phyloP scores from a whole-genome alignment of 1,140 invertebrate genomes.

The Aphelinus atriplicis region DNA sequence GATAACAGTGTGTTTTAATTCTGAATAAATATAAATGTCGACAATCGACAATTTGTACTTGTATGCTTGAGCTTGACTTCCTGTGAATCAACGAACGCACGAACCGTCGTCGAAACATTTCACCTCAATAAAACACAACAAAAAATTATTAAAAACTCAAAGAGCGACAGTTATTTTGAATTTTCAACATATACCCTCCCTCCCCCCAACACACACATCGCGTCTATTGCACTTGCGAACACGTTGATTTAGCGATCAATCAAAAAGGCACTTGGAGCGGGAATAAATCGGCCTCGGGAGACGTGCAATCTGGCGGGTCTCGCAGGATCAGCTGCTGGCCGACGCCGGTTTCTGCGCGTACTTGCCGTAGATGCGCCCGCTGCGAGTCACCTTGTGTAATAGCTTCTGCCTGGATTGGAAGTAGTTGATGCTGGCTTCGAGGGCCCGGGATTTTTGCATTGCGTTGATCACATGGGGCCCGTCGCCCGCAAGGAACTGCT shows the following conservation, averaged over 20 bases:
- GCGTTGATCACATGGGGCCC: slow-evolving; percentile 50
- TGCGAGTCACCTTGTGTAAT: slow-evolving; percentile 59
- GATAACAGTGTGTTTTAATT: too few species aligned
- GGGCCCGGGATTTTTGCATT: slow-evolving; percentile 47
- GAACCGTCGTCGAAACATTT: too few species aligned
- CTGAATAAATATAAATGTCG: too few species aligned
- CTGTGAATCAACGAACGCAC: too few species aligned
- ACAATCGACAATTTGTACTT: too few species aligned
- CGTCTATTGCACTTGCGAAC: too few species aligned
- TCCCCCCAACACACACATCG: too few species aligned
- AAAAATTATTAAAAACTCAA: too few species aligned
- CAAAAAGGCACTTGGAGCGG: slow-evolving; percentile 35
- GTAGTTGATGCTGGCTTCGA: slow-evolving; percentile 27
- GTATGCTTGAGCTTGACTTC: too few species aligned
- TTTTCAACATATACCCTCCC: too few species aligned
- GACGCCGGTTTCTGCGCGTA: slow-evolving; percentile 48
- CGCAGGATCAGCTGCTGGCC: slow-evolving; percentile 6
- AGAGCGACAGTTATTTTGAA: too few species aligned
- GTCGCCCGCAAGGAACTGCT: slow-evolving; percentile 53
- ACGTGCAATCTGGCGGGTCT: slow-evolving; percentile 43
- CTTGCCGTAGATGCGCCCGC: slow-evolving; percentile 61
- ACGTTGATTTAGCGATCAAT: not conserved
- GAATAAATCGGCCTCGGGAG: slow-evolving; percentile 44
- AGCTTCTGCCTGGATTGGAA: slow-evolving; percentile 48
- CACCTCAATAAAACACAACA: too few species aligned